Evolutionary conservation across 2,797 vertebrate genomes (phyloP).

Genomic region (Benthosema pterotum): DNA sequence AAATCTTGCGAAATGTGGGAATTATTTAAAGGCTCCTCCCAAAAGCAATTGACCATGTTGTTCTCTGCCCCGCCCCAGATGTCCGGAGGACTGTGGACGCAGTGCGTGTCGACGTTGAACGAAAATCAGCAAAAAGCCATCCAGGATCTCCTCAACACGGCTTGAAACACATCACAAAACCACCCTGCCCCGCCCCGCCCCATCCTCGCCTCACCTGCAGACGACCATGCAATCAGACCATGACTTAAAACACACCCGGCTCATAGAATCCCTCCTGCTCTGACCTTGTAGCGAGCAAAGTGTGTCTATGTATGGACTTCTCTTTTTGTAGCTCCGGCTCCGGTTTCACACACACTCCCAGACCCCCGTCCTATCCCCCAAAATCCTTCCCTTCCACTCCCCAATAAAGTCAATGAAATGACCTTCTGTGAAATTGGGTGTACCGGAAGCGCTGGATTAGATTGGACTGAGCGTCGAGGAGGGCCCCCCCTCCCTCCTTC

Average conservation of each 20-base stretch:
- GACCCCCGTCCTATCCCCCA: neutral
- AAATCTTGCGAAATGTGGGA: too few relatives aligned
- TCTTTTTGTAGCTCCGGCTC: slow-evolving; percentile 34
- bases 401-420: too few relatives aligned
- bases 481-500: slow-evolving; percentile 1
- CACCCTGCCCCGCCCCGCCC: too few relatives aligned
- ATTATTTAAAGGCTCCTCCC: neutral
- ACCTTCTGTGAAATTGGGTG: too few relatives aligned
- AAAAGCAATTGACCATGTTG: neutral
- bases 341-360: slow-evolving; percentile 33
- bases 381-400: too few relatives aligned
- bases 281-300: slow-evolving; percentile 52
- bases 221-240: slow-evolving; percentile 48
- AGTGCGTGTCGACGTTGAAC: slow-evolving; percentile 92
- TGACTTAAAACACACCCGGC: slow-evolving; percentile 64
- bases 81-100: slow-evolving; percentile 93
- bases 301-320: slow-evolving; percentile 39
- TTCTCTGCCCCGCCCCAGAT: slow-evolving; percentile 74
- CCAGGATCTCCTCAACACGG: slow-evolving; percentile 94
- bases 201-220: slow-evolving; percentile 5
- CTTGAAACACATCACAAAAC: slow-evolving; percentile 79
- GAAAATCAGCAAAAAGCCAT: slow-evolving; percentile 96
- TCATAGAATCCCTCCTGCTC: slow-evolving; percentile 58
- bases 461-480: too few relatives aligned
- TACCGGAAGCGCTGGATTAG: too few relatives aligned